These are phyloP conservation scores for Drosophila willistoni DNA, from an alignment of 1,140 invertebrate species.

Conservation along the genomic window DNA sequence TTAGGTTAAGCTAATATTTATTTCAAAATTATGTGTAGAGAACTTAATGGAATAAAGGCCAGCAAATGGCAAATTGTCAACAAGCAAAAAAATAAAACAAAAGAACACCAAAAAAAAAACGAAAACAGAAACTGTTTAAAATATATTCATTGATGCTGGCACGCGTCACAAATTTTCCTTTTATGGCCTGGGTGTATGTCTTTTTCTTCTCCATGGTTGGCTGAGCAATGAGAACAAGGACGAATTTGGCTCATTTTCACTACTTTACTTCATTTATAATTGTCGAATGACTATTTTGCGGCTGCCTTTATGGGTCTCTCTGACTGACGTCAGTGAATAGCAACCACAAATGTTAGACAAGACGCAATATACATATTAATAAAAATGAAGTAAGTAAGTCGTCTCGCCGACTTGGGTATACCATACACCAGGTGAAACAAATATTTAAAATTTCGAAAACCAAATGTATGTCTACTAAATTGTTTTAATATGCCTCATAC, in stretches of 20 bases:
- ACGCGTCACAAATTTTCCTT: constrained; percentile 7
- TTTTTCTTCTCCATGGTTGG: constrained; percentile 1
- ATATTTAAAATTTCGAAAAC: too few relatives aligned
- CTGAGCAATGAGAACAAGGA: constrained; percentile 6
- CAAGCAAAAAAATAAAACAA: background rate
- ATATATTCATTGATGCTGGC: constrained; percentile 2
- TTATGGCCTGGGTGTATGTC: background rate
- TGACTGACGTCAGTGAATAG: background rate
- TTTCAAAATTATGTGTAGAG: constrained; percentile 68
- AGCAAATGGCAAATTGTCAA: constrained; percentile 6
- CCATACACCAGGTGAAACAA: too few relatives aligned
- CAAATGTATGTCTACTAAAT: too few relatives aligned
- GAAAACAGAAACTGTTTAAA: background rate
- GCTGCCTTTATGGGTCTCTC: background rate
- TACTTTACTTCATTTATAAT: constrained; percentile 7
- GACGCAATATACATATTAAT: too few relatives aligned
- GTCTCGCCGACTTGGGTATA: too few relatives aligned
- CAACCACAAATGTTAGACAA: background rate
- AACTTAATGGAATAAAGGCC: constrained; percentile 59
- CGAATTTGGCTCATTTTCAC: constrained; percentile 11
- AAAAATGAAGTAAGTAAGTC: too few relatives aligned
- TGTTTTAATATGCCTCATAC: too few relatives aligned
- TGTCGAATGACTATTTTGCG: background rate
- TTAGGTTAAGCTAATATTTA: constrained; percentile 77
- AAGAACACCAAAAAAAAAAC: background rate